Base-by-base conservation (phyloP, 2,888 invertebrate species). In the Caenorhabditis sulstoni region DNA sequence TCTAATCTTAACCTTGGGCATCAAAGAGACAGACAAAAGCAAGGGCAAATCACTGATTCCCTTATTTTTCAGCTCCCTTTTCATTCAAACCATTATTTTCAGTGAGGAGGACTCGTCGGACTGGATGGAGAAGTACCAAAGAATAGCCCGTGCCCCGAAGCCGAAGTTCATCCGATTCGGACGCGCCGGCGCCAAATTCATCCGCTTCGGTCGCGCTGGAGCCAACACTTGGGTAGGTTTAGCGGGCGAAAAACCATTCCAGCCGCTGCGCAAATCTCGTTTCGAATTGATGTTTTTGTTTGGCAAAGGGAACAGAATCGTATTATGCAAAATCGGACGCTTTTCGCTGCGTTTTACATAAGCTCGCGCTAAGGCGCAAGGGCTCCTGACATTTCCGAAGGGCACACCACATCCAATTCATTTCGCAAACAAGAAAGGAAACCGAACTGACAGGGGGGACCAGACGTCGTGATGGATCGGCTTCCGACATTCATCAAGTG, bases 141-240 rank as follows among this genome's bases (percentile, higher is more conserved):
- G 79, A 58, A 58, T 67, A 16, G 79, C 73, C 1, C 74, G 88
- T 22, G 86, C 88, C 16, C 88, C 88, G 29, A 85, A 85, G 65
- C 85, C 85, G 22, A 89, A 89, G 53, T 89, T 89, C 79, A 88
- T 89, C 53, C 80, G 88, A 57, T 88, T 88, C 71, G 88, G 87
- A 23, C 74, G 88, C 52, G 86, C 85, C 41, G 86, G 87, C 12
- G 82, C 81, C 45, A 88, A 87, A 64, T 88, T 88, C 75, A 89
- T 89, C 55, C 83, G 88, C 29, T 88, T 88, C 47, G 87, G 88
- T 50, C 67, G 88, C 22, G 81, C 85, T 52, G 83, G 83, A 61
- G 77, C 68, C 23, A 84, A 79, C 61, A 82, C 84, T 73, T 84
- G 84, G 84, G 84, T 84, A 16, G 44, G 84, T 57, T 61, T 39